A percentile compares a stretch with the other conserved stretches of the same genome.
Evolutionary conservation across 2,888 invertebrate genomes (phyloP).

Genomic region (Nephrotoma guestfalica): DNA sequence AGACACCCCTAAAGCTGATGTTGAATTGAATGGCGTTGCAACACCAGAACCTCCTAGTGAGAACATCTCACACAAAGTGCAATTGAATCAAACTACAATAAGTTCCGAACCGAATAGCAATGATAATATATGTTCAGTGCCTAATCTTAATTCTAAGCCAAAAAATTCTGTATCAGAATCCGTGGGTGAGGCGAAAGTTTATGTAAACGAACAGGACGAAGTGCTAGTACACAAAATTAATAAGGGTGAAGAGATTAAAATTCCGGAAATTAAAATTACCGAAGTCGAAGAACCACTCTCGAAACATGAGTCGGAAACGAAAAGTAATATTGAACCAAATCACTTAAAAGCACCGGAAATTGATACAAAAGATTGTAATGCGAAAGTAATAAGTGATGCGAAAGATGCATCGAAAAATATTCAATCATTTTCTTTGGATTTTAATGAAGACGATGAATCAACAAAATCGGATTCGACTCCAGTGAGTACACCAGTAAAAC

Average conservation of each 20-base stretch:
- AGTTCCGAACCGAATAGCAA: neutral
- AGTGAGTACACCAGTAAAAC: conserved; percentile 3
- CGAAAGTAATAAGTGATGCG: neutral
- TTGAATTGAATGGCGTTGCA: neutral
- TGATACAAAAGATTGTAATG: neutral
- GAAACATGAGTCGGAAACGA: neutral
- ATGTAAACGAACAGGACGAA: neutral
- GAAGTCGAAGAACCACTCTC: neutral
- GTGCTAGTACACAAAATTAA: neutral
- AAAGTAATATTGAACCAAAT: neutral
- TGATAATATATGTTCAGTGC: neutral
- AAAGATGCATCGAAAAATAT: neutral
- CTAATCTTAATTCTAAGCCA: neutral
- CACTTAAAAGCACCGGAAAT: neutral
- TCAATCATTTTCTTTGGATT: neutral
- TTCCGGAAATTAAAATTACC: neutral
- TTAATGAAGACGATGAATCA: conserved; percentile 6
- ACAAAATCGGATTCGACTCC: neutral
- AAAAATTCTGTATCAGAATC: neutral
- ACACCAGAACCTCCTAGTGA: neutral
- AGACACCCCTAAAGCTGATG: neutral
- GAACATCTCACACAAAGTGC: neutral
- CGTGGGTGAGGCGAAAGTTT: neutral
- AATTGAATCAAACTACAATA: neutral
- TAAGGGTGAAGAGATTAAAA: neutral